These are phyloP conservation scores for Peromyscus attwateri DNA, from an alignment of 2,797 vertebrate genomes.

Conservation along the genomic window DNA sequence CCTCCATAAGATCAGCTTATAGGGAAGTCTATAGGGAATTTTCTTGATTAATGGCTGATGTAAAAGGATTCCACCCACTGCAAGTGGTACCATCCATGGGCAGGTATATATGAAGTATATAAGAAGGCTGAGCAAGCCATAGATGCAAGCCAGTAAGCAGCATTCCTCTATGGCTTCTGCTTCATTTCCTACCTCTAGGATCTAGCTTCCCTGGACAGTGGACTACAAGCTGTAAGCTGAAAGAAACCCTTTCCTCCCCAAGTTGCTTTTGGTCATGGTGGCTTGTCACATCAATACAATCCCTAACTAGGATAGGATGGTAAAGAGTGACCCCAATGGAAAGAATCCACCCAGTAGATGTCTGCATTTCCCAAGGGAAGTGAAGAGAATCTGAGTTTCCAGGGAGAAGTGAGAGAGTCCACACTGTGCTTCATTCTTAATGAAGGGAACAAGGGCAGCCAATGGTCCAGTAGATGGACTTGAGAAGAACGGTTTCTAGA, in stretches of 20 bases:
- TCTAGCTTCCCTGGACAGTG: neutral
- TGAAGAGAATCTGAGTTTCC: neutral
- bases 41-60: neutral
- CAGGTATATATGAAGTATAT: neutral
- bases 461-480: neutral
- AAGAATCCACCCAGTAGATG: neutral
- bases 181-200: neutral
- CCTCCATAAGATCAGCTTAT: neutral
- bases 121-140: neutral
- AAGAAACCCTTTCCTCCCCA: neutral
- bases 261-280: neutral
- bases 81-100: neutral
- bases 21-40: neutral
- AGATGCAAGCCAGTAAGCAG: neutral
- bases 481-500: neutral
- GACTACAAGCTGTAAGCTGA: neutral
- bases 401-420: neutral
- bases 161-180: neutral
- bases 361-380: neutral
- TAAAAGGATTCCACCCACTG: neutral
- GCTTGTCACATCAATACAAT: neutral
- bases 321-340: neutral
- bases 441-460: neutral
- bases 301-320: neutral
- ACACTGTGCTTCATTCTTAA: neutral